Percentiles rank a stretch among this genome's conserved stretches.
phyloP scores from a whole-genome alignment of 2,888 invertebrate genomes.

The Perdita meconis region DNA sequence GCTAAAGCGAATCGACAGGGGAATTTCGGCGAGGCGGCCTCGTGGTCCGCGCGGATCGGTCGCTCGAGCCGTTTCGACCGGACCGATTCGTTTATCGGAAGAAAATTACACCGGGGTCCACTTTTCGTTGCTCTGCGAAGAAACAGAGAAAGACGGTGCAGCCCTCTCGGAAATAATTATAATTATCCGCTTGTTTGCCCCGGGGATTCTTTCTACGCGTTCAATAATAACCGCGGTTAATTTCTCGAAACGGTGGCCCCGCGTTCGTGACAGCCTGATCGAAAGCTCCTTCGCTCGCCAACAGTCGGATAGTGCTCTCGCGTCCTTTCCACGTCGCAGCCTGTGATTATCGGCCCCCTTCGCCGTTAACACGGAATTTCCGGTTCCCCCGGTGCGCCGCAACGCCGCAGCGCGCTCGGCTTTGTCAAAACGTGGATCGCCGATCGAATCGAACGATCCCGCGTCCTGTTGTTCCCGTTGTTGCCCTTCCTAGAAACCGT shows the following conservation, averaged over 20 bases:
- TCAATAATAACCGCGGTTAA: constrained; percentile 40
- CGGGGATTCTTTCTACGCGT: constrained; percentile 23
- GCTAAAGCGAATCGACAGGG: constrained; percentile 2
- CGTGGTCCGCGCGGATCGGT: constrained; percentile 14
- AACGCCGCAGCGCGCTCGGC: constrained; percentile 4
- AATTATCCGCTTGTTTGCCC: constrained; percentile 35
- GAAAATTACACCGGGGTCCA: constrained; percentile 30
- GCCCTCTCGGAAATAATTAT: constrained; percentile 34
- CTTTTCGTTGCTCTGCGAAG: constrained; percentile 26
- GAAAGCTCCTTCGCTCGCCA: constrained; percentile 1
- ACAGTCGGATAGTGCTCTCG: constrained; percentile 18
- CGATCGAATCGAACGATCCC: constrained; percentile 33
- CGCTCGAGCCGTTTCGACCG: constrained; percentile 4
- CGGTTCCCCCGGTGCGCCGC: constrained; percentile 16
- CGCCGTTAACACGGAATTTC: constrained; percentile 50
- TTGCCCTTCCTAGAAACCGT: constrained; percentile 40
- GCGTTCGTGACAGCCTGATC: constrained; percentile 40
- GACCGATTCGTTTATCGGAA: constrained; percentile 42
- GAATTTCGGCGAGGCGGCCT: constrained; percentile 17
- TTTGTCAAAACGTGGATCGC: constrained; percentile 44
- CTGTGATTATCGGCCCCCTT: constrained; percentile 39
- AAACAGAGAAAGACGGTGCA: no score
- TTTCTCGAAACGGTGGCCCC: constrained; percentile 38
- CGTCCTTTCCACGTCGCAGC: constrained; percentile 39
- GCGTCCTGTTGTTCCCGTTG: constrained; percentile 48